Evolutionary conservation across 2,797 vertebrate genomes (phyloP).

Genomic region (Ciconia nigra): DNA sequence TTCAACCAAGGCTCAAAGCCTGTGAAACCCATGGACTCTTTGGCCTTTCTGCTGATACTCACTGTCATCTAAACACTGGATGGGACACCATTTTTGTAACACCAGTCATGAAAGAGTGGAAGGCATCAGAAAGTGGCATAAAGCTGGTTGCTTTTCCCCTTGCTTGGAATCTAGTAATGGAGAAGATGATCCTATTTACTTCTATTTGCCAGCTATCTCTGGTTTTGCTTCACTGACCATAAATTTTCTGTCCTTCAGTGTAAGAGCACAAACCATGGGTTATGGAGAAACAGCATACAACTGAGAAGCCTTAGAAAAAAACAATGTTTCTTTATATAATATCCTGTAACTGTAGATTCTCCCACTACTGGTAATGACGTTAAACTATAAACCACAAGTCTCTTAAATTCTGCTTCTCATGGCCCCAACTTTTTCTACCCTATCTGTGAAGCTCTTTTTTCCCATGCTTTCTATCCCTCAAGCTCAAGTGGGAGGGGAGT

Average conservation of each 20-base stretch:
- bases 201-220: not conserved
- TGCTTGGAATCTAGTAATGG: not conserved
- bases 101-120: not conserved
- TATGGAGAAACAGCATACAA: not conserved
- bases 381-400: constrained; percentile 43
- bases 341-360: constrained; percentile 41
- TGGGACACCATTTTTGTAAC: not conserved
- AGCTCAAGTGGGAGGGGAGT: not conserved
- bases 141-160: not conserved
- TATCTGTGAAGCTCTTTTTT: not conserved
- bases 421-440: not conserved
- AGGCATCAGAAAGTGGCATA: not conserved
- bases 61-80: not conserved
- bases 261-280: not conserved
- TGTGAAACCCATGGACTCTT: not conserved
- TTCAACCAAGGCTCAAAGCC: not conserved
- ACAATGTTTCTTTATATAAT: constrained; percentile 9
- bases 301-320: not conserved
- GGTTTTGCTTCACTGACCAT: not conserved
- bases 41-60: not conserved
- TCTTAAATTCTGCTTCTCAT: constrained; percentile 18
- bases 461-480: not conserved
- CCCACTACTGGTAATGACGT: constrained; percentile 17
- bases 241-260: constrained; percentile 2
- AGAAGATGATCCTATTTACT: not conserved